phyloP scores from a whole-genome alignment of 2,888 invertebrate genomes.

The Mimumesa dahlbomi region DNA sequence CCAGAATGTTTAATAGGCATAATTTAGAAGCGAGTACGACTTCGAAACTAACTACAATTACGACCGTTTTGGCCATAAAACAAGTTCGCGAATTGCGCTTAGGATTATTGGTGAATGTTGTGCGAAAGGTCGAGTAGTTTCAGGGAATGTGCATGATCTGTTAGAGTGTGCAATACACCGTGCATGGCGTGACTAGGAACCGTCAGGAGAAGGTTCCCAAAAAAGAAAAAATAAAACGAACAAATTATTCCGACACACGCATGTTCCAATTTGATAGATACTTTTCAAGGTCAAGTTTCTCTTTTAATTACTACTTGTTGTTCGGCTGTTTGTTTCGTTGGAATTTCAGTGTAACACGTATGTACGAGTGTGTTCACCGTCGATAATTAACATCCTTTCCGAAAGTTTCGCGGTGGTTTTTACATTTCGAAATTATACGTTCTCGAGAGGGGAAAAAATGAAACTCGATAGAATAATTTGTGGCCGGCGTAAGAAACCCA shows the following conservation, averaged over 20 bases:
- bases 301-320: background rate
- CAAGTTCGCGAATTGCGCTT: background rate
- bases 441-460: too few species aligned
- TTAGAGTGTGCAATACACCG: slow-evolving; percentile 35
- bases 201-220: slow-evolving; percentile 46
- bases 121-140: slow-evolving; percentile 4
- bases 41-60: too few species aligned
- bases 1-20: too few species aligned
- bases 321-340: background rate
- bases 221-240: slow-evolving; percentile 30
- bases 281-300: slow-evolving; percentile 35
- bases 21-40: too few species aligned
- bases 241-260: slow-evolving; percentile 26
- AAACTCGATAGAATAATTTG: too few species aligned
- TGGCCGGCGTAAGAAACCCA: too few species aligned
- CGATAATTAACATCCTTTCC: too few species aligned
- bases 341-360: too few species aligned
- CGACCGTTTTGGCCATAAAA: background rate
- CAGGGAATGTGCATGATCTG: background rate
- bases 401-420: too few species aligned
- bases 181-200: slow-evolving; percentile 67
- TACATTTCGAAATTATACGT: too few species aligned
- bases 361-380: too few species aligned
- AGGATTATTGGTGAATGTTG: slow-evolving; percentile 19
- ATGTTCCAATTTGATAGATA: slow-evolving; percentile 19